Percentiles rank a stretch among this genome's conserved stretches.
Conservation (phyloP, 2,888 invertebrate species). For the Synergus umbraculus region DNA sequence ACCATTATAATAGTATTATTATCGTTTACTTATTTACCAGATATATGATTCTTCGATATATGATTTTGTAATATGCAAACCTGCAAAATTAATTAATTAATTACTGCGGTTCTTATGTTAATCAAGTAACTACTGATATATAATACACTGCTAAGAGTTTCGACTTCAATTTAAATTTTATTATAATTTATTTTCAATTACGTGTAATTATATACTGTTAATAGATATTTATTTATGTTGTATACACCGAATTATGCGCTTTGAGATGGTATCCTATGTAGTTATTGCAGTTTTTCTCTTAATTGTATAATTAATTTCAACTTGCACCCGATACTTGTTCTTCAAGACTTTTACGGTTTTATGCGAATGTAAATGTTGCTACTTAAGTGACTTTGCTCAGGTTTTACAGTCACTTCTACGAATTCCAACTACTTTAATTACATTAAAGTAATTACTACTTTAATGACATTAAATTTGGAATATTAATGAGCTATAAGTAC, state of each 20-base stretch:
- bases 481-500: too few relatives aligned
- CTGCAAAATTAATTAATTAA: background rate
- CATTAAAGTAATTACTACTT: too few relatives aligned
- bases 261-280: background rate
- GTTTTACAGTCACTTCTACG: background rate
- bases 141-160: background rate
- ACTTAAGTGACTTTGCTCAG: background rate
- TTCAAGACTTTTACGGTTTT: background rate
- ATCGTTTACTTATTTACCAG: background rate
- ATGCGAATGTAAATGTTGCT: slow-evolving; percentile 1
- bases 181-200: background rate
- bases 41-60: background rate
- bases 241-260: background rate
- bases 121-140: background rate
- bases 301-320: slow-evolving; percentile 24
- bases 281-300: background rate
- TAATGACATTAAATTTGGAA: background rate
- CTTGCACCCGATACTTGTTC: background rate
- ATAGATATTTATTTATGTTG: background rate
- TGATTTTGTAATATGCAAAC: background rate
- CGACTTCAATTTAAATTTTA: background rate
- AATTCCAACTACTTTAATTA: background rate
- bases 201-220: background rate
- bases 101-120: background rate
- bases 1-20: too few relatives aligned